Evolutionary conservation across 2,888 invertebrate species (phyloP), one percentile per base, ranked within the genome.

Genomic region (Chymomyza caudatula): DNA sequence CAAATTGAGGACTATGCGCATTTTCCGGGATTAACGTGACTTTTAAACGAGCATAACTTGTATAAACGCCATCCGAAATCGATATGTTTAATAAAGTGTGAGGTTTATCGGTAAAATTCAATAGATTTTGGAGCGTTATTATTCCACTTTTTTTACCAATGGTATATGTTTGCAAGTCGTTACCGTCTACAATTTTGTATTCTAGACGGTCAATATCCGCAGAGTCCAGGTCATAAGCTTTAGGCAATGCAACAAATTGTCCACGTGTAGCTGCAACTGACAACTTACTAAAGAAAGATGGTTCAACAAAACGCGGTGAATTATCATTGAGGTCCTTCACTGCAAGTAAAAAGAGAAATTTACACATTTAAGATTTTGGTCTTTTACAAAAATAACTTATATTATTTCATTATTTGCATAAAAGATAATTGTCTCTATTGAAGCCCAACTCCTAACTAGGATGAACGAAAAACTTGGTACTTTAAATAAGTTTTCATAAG

Each of bases 1-100:
- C 92, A 90, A 98, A 98, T 70, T 92, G 92, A 8, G 98, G 98
- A 76, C 95, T 92, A 88, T 94, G 93, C 75, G 92, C 92, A 91
- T 98, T 98, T 69, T 95, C 94, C 6, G 96, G 94, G 65, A 95
- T 91, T 70, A 95, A 92, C 83, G 95, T 93, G 56, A 96, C 94
- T 91, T 95, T 95, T 15, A 96, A 92, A 73, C 96, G 92, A 1
- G 97, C 94, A 90, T 96, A 98, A 74, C 94, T 95, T 5, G 97
- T 97, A 91, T 97, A 98, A 43, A 98, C 96, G 37, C 98, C 98
- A 91, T 99, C 98, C 62, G 96, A 96, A 44, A 97, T 98, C 1
- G 98, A 98, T 37, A 98, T 94, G 91, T 98, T 98, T 66, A 98
- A 92, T 67, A 93, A 91, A 85, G 94, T 94, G 60, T 92, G 91